phyloP scores from a whole-genome alignment of 2,797 vertebrate species.

The Coracias cyanogaster region DNA sequence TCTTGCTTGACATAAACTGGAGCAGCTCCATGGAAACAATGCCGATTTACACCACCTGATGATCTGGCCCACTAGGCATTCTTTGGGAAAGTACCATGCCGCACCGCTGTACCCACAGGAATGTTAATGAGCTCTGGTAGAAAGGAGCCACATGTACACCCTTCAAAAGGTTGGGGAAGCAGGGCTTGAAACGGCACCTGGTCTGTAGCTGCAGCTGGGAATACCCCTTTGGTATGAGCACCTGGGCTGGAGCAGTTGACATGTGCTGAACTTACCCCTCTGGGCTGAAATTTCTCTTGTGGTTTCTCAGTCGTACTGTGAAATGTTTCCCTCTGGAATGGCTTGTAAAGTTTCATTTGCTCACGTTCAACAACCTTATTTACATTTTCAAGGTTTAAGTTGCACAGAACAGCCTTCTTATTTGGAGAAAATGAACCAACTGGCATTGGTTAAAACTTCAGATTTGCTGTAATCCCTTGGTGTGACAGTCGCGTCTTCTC shows the following conservation, averaged over 20 bases:
- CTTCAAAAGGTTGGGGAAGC: slow-evolving; percentile 14
- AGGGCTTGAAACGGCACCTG: slow-evolving; percentile 37
- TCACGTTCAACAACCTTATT: slow-evolving; percentile 47
- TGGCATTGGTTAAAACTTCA: slow-evolving; percentile 22
- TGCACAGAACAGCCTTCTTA: slow-evolving; percentile 9
- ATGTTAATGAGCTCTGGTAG: slow-evolving; percentile 31
- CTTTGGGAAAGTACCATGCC: slow-evolving; percentile 32
- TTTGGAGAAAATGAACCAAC: slow-evolving; percentile 25
- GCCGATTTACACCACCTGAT: slow-evolving; percentile 28
- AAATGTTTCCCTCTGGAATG: slow-evolving; percentile 49
- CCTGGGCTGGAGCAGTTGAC: slow-evolving; percentile 33
- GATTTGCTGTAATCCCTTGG: not conserved
- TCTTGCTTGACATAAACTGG: not conserved
- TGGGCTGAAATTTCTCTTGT: slow-evolving; percentile 58
- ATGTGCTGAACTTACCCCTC: slow-evolving; percentile 57
- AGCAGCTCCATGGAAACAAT: slow-evolving; percentile 7
- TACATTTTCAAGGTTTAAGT: slow-evolving; percentile 36
- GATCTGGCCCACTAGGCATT: slow-evolving; percentile 20
- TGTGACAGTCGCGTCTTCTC: not conserved
- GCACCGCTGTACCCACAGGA: slow-evolving; percentile 16
- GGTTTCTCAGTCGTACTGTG: slow-evolving; percentile 48
- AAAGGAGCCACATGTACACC: not conserved
- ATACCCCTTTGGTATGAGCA: slow-evolving; percentile 33
- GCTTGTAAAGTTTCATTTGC: slow-evolving; percentile 44
- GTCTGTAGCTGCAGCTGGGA: slow-evolving; percentile 35